A percentile compares a stretch with the other conserved stretches of the same genome.
Conservation (phyloP, 2,797 vertebrate species). For the Prunella strophiata region DNA sequence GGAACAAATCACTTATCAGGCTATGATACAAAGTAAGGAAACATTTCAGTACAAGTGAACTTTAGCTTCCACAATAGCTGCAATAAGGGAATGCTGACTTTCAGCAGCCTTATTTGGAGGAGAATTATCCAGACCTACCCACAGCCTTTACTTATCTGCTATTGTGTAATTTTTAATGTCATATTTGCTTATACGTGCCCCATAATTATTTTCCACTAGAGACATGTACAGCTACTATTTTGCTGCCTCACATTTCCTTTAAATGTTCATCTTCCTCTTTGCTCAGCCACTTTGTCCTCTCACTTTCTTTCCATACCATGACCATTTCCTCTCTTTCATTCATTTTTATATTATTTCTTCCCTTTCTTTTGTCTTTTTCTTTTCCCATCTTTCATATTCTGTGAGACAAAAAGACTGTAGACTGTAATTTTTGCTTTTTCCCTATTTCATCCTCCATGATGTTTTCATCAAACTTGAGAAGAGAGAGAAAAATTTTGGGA, state of each 20-base stretch:
- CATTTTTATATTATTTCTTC: neutral
- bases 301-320: neutral
- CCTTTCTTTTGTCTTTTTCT: neutral
- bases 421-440: neutral
- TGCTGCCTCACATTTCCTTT: slow-evolving; percentile 11
- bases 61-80: slow-evolving; percentile 48
- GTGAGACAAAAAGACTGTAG: neutral
- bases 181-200: slow-evolving; percentile 36
- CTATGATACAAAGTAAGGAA: slow-evolving; percentile 64
- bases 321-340: slow-evolving; percentile 35
- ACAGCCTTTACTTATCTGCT: slow-evolving; percentile 36
- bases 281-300: slow-evolving; percentile 6
- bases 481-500: neutral
- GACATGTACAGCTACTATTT: slow-evolving; percentile 20
- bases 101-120: slow-evolving; percentile 46
- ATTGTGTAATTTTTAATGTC: slow-evolving; percentile 52
- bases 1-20: slow-evolving; percentile 61
- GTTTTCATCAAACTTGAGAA: neutral
- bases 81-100: slow-evolving; percentile 40
- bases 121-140: slow-evolving; percentile 28
- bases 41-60: slow-evolving; percentile 61
- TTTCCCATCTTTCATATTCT: slow-evolving; percentile 10
- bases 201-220: slow-evolving; percentile 51
- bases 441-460: neutral
- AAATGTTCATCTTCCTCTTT: slow-evolving; percentile 18